phyloP scores from a whole-genome alignment of 2,888 invertebrate species.

The Polyploca ridens region DNA sequence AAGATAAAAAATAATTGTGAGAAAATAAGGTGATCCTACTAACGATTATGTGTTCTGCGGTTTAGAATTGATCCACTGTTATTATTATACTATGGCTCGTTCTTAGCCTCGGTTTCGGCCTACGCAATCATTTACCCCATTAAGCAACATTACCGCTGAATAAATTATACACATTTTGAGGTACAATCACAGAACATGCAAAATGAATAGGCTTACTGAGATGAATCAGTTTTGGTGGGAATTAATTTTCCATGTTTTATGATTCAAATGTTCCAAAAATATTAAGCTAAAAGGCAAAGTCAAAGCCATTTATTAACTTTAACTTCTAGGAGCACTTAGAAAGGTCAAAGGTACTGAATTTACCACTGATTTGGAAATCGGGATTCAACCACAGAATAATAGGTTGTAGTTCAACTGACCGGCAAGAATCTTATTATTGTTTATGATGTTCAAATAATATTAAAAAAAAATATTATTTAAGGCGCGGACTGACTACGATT shows the following conservation, averaged over 20 bases:
- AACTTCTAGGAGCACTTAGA: not conserved
- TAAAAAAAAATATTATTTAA: no score
- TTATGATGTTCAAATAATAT: no score
- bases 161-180: conserved; percentile 61
- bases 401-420: no score
- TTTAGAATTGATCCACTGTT: not conserved
- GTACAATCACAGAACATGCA: conserved; percentile 58
- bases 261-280: not conserved
- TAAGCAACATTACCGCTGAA: conserved; percentile 43
- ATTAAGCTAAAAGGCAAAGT: not conserved
- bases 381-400: no score
- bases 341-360: not conserved
- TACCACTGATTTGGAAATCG: no score
- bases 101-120: conserved; percentile 22
- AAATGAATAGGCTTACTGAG: conserved; percentile 40
- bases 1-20: no score
- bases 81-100: conserved; percentile 22
- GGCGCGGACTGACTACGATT: no score
- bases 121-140: conserved; percentile 41
- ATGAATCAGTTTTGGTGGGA: conserved; percentile 18
- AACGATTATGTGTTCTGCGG: not conserved
- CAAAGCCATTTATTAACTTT: not conserved
- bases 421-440: no score
- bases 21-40: no score
- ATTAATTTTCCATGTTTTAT: conserved; percentile 11